Percentiles rank a stretch among this genome's conserved stretches.
phyloP scores from a whole-genome alignment of 1,140 invertebrate species.

The Temnothorax curvispinosus region DNA sequence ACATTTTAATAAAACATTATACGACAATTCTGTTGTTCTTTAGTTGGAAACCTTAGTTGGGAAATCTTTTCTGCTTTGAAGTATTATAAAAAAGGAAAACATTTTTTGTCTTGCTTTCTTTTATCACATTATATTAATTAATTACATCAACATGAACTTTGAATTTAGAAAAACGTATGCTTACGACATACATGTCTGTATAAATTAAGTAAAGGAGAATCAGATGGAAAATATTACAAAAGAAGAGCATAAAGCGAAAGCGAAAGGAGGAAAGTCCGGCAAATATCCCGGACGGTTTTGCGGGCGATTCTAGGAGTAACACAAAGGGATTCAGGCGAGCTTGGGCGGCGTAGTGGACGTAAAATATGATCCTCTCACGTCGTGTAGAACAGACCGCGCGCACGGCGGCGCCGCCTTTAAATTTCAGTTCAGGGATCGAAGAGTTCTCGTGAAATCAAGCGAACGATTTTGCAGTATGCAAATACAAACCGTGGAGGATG shows the following conservation, averaged over 20 bases:
- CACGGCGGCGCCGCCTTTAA: conserved; percentile 74
- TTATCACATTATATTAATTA: neutral
- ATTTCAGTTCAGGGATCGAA: conserved; percentile 81
- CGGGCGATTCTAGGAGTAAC: conserved; percentile 48
- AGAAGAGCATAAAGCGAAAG: conserved; percentile 20
- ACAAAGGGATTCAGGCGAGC: conserved; percentile 50
- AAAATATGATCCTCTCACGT: conserved; percentile 84
- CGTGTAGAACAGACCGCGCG: conserved; percentile 64
- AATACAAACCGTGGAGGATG: conserved; percentile 71
- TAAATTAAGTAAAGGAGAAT: conserved; percentile 5
- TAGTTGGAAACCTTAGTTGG: neutral
- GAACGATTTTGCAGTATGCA: conserved; percentile 79
- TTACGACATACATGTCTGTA: neutral
- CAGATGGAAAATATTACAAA: neutral
- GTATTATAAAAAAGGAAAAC: neutral
- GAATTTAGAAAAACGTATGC: conserved; percentile 1
- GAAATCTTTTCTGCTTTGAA: neutral
- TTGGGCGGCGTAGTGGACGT: conserved; percentile 51
- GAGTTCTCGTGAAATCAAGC: conserved; percentile 78
- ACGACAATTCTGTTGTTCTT: neutral
- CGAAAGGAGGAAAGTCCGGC: conserved; percentile 35
- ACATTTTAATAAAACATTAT: neutral
- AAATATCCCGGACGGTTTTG: conserved; percentile 58
- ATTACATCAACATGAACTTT: neutral
- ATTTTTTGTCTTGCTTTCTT: neutral